Evolutionary conservation across 1,140 invertebrate genomes (phyloP), one percentile per base, ranked within the genome.

Genomic region (Mycetomoellerius zeteki): DNA sequence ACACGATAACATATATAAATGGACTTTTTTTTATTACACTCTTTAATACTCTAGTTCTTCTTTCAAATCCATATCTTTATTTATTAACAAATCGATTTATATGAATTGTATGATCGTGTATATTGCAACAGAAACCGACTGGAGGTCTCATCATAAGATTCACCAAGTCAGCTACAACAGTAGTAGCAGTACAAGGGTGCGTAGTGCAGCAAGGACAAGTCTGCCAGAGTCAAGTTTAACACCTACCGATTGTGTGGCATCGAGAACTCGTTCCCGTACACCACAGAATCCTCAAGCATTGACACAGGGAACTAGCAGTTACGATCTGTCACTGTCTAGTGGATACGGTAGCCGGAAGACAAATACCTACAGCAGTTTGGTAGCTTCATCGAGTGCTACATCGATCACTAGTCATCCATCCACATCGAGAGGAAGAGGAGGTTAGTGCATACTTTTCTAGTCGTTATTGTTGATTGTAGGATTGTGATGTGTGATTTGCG

Each of bases 171-270:
- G 90, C 86, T 91, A 92, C 81, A 93, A 86, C 80, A 92, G 88
- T 89, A 90, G 92, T 69, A 93, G 89, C 76, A 90, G 81, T 80
- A 89, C 94, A 65, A 93, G 92, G 88, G 87, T 90, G 73, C 93
- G 93, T 58, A 93, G 90, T 78, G 72, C 90, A 56, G 89, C 73
- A 27, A 92, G 89, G 87, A 88, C 88, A 67, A 92, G 75, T 84
- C 84, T 93, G 47, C 80, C 92, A 27, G 94, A 95, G 33, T 93
- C 93, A 54, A 93, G 94, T 87, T 91, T 93, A 86, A 88, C 91
- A 65, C 90, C 94, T 76, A 92, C 95, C 56, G 95, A 95, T 86
- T 95, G 95, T 69, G 94, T 95, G 19, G 95, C 95, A n/a, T 94
- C 94, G 30, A 92, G 94, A 33, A 95, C 95, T 33, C 93, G 95